phyloP scores from a whole-genome alignment of 2,797 vertebrate species.

The Apodemus agrarius region DNA sequence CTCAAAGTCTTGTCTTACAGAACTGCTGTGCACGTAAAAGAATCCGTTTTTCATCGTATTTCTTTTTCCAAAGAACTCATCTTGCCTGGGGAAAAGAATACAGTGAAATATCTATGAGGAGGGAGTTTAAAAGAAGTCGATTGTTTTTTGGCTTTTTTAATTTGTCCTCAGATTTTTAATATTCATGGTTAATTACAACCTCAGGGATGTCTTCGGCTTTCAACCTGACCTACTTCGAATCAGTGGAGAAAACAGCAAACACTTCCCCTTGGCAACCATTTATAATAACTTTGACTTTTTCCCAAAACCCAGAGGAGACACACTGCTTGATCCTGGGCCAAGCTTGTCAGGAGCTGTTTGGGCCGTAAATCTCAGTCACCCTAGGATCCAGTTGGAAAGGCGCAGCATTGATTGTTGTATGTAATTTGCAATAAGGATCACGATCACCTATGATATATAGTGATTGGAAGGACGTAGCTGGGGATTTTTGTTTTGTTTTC shows the following conservation, averaged over 20 bases:
- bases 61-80: conserved; percentile 31
- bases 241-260: conserved; percentile 69
- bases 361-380: conserved; percentile 49
- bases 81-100: conserved; percentile 44
- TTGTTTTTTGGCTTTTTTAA: conserved; percentile 60
- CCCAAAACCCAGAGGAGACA: conserved; percentile 56
- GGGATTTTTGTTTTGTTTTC: not conserved
- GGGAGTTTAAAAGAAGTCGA: conserved; percentile 47
- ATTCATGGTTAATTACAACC: conserved; percentile 72
- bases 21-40: not conserved
- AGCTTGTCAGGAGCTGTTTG: conserved; percentile 53
- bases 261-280: conserved; percentile 45
- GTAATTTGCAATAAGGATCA: not conserved
- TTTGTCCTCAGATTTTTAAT: conserved; percentile 57
- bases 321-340: conserved; percentile 17
- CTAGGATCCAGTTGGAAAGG: conserved; percentile 29
- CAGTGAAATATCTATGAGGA: conserved; percentile 48
- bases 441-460: not conserved
- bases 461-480: not conserved
- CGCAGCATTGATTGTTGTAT: not conserved
- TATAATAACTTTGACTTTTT: conserved; percentile 63
- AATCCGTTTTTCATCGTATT: not conserved
- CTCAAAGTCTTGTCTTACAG: not conserved
- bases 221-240: conserved; percentile 70
- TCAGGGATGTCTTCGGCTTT: conserved; percentile 66